A percentile compares a stretch with the other conserved stretches of the same genome.
Conservation (phyloP, 2,888 invertebrate genomes). For the Caenorhabditis zanzibari region DNA sequence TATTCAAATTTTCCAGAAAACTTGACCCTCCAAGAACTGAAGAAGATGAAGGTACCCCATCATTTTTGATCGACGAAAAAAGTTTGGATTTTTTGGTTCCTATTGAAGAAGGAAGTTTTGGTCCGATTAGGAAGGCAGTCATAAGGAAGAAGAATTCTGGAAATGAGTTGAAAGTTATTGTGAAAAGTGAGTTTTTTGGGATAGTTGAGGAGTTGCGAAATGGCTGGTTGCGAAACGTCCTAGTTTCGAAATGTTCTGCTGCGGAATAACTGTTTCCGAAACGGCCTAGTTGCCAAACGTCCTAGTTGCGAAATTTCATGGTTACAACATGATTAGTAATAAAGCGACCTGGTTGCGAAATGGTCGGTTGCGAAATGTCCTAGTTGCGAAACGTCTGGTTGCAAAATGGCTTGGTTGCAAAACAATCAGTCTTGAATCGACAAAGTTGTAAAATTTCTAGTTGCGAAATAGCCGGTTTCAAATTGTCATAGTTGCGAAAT, state of each 20-base stretch:
- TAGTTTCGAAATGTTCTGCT: not conserved
- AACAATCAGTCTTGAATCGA: not conserved
- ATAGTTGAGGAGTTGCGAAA: not conserved
- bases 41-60: not conserved
- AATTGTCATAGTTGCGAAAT: too few relatives aligned
- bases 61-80: not conserved
- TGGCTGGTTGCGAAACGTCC: too few relatives aligned
- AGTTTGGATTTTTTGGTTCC: not conserved
- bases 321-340: too few relatives aligned
- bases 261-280: too few relatives aligned
- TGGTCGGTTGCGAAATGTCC: too few relatives aligned
- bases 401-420: not conserved
- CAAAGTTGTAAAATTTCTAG: too few relatives aligned
- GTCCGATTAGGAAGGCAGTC: not conserved
- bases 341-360: too few relatives aligned
- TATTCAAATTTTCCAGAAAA: not conserved
- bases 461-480: too few relatives aligned
- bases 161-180: not conserved
- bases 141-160: not conserved
- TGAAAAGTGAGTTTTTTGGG: not conserved
- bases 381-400: too few relatives aligned
- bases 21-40: not conserved
- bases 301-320: too few relatives aligned
- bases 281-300: too few relatives aligned
- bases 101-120: not conserved